Evolutionary conservation across 2,888 invertebrate species (phyloP).

Genomic region (Blastobasis adustella): DNA sequence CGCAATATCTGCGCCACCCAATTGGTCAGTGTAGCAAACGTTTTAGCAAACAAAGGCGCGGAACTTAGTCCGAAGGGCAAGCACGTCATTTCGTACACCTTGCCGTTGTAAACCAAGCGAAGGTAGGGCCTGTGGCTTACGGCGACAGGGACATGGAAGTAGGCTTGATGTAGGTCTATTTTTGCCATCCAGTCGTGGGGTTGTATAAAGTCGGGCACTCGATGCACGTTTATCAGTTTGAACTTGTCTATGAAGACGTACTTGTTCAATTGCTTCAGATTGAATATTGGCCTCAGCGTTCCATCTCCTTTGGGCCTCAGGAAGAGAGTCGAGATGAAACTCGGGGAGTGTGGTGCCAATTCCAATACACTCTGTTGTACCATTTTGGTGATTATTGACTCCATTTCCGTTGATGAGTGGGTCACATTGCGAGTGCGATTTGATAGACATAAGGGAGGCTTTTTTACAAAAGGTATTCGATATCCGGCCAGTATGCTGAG

Average conservation of each 20-base stretch:
- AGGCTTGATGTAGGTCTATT: constrained; percentile 15
- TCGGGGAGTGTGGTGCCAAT: constrained; percentile 1
- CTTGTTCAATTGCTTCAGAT: constrained; percentile 15
- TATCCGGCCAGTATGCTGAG: not conserved
- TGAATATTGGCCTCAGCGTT: constrained; percentile 16
- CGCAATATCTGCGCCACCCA: too few species aligned
- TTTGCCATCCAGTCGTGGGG: constrained; percentile 14
- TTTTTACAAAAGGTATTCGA: not conserved
- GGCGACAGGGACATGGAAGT: too few species aligned
- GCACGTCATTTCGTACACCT: too few species aligned
- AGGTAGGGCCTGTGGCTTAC: too few species aligned
- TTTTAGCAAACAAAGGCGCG: too few species aligned
- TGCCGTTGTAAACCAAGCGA: too few species aligned
- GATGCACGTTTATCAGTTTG: constrained; percentile 6
- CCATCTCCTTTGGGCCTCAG: constrained; percentile 9
- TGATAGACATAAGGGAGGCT: not conserved
- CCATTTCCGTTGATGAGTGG: not conserved
- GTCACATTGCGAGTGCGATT: not conserved
- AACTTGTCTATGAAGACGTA: constrained; percentile 6
- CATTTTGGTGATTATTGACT: not conserved
- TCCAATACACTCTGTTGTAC: not conserved
- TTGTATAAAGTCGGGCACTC: constrained; percentile 11
- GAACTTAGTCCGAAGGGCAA: too few species aligned
- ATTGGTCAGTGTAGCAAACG: too few species aligned
- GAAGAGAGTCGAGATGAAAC: constrained; percentile 12